Conservation (phyloP, 1,140 invertebrate species). For the Nasonia giraulti region DNA sequence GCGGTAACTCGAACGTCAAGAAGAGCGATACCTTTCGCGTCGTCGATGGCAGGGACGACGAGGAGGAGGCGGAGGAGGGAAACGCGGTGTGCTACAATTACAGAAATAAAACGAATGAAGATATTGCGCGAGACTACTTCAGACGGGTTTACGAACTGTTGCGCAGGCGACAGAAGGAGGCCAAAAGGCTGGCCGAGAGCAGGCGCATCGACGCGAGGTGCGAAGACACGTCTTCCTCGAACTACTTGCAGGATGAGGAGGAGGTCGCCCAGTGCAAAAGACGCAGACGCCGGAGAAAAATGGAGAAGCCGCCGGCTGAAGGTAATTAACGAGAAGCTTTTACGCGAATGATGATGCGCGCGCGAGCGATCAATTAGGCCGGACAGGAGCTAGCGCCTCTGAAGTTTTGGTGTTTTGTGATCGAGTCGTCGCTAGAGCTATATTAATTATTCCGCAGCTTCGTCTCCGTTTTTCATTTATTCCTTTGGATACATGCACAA, state of each 20-base stretch:
- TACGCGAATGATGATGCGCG: too few species aligned
- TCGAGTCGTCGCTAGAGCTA: too few species aligned
- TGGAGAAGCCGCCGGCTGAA: constrained; percentile 54
- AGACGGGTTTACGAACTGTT: constrained; percentile 68
- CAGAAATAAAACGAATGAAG: constrained; percentile 61
- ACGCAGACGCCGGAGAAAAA: constrained; percentile 55
- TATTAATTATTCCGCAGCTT: too few species aligned
- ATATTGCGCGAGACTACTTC: constrained; percentile 67
- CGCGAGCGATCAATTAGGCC: too few species aligned
- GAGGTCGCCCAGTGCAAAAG: constrained; percentile 57
- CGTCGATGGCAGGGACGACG: constrained; percentile 59
- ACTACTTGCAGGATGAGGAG: constrained; percentile 45
- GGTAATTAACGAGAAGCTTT: constrained; percentile 56
- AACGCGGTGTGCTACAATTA: constrained; percentile 48
- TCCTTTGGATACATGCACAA: neutral
- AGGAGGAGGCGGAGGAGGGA: constrained; percentile 38
- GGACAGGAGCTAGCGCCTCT: too few species aligned
- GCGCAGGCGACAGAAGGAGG: constrained; percentile 61
- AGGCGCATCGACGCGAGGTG: constrained; percentile 37
- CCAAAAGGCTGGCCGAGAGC: constrained; percentile 42
- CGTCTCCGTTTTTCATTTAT: too few species aligned
- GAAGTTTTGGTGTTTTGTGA: too few species aligned
- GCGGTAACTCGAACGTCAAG: constrained; percentile 64
- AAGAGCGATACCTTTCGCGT: constrained; percentile 69
- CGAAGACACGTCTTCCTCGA: constrained; percentile 62